Evolutionary conservation across 2,797 vertebrate genomes (phyloP).

Genomic region (Smutsia temminckii): DNA sequence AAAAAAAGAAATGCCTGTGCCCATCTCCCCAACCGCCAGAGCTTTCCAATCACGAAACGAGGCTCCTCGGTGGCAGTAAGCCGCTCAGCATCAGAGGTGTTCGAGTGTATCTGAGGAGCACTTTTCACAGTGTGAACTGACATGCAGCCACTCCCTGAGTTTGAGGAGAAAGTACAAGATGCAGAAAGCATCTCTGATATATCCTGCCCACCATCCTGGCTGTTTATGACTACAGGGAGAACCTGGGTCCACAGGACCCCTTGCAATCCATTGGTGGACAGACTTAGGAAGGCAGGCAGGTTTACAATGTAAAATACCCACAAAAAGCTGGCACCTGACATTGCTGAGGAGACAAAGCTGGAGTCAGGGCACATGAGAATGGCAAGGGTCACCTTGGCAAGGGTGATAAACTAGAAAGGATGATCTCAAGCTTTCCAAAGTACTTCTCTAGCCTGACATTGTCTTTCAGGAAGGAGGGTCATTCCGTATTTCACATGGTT

Average conservation of each 20-base stretch:
- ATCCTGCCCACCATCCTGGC: rapidly evolving
- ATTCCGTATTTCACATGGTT: background rate
- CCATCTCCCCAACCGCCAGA: background rate
- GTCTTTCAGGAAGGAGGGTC: background rate
- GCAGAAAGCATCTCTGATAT: no score
- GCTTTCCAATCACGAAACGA: background rate
- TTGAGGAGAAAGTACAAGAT: background rate
- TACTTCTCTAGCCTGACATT: background rate
- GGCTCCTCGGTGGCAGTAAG: background rate
- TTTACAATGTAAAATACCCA: background rate
- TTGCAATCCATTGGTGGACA: background rate
- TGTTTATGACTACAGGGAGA: background rate
- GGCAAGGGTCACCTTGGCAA: background rate
- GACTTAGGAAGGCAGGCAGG: background rate
- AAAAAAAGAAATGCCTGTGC: background rate
- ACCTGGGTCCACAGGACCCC: background rate
- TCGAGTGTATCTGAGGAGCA: background rate
- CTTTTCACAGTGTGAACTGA: background rate
- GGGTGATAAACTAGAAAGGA: background rate
- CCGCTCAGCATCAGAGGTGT: background rate
- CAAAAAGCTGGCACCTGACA: background rate
- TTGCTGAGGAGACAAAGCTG: background rate
- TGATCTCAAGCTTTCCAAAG: background rate
- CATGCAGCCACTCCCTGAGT: rapidly evolving
- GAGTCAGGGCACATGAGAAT: rapidly evolving